Evolutionary conservation across 2,888 invertebrate genomes (phyloP).

Genomic region (Torymus texanus): DNA sequence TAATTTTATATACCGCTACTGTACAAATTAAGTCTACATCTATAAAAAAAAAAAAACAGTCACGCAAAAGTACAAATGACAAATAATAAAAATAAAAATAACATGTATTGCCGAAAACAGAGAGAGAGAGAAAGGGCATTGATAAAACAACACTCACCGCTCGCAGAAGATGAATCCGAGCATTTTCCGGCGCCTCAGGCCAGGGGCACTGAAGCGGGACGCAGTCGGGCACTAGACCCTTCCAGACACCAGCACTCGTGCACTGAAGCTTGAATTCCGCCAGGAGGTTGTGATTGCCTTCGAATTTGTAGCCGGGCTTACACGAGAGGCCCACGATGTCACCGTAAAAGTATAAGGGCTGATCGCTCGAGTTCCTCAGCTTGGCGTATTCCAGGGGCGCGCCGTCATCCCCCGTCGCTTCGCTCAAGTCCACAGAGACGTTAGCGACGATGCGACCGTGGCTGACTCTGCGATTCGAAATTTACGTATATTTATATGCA

Average conservation of each 20-base stretch:
- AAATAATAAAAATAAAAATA: too few species aligned
- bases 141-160: slow-evolving; percentile 3
- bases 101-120: too few species aligned
- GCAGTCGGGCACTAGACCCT: slow-evolving; percentile 78
- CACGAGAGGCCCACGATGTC: slow-evolving; percentile 64
- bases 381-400: slow-evolving; percentile 1
- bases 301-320: slow-evolving; percentile 65
- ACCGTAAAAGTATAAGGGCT: slow-evolving; percentile 57
- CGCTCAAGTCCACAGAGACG: slow-evolving; percentile 14
- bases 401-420: not conserved
- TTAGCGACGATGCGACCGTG: slow-evolving; percentile 25
- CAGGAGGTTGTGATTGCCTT: slow-evolving; percentile 58
- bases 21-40: too few species aligned
- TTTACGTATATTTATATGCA: too few species aligned
- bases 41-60: too few species aligned
- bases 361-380: not conserved
- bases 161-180: slow-evolving; percentile 56
- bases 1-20: too few species aligned
- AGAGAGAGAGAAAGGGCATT: too few species aligned
- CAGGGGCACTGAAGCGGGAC: slow-evolving; percentile 61
- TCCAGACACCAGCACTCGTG: slow-evolving; percentile 80
- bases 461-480: slow-evolving; percentile 21
- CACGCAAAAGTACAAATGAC: too few species aligned
- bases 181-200: slow-evolving; percentile 60
- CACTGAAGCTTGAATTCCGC: slow-evolving; percentile 73